Base-by-base conservation (phyloP, 1,140 invertebrate species). In the Brachionus rotundiformis region DNA sequence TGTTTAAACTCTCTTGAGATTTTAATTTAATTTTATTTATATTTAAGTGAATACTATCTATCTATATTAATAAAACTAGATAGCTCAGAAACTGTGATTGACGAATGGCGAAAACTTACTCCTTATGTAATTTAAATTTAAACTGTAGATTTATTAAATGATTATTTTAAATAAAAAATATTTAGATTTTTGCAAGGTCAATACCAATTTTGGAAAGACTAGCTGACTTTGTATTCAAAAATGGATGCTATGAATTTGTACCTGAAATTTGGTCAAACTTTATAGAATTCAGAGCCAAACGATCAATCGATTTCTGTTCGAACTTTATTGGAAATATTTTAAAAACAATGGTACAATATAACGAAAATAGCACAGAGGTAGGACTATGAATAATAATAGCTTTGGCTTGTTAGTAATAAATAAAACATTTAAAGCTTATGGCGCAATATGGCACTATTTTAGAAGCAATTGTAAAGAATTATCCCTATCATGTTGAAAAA, bases 71-170 rank as follows among this genome's bases (percentile, higher is more conserved):
- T 79, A 8, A 54, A 63, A 41, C 41, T 59, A 29, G 76, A 79
- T 27, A 10, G 31, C 25, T 23, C 44, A 19, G 76, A 79, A 39
- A 79, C 33, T 54, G 76, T 79, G 11, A 79, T 79, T 23, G 13
- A 79, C 25, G 27, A 79, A 79, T 79, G 76, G 76, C 29, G 76
- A 54, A 59, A n/a, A 25, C 36, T 79, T 29, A 79, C 76, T 25
- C 76, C 76, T 11, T 59, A 79, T 59, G 76, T 79, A 63, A 79
- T 25, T 25, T 47, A n/a, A n/a, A n/a, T n/a, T n/a, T n/a, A n/a
- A n/a, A n/a, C n/a, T n/a, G n/a, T n/a, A n/a, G n/a, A n/a, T n/a
- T n/a, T n/a, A n/a, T 49, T 3, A 36, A 59, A 11, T 16, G 33
- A 13, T 77, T 63, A 39, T 59, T 3, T 36, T 1, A n/a, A 33